A percentile compares a stretch with the other conserved stretches of the same genome.
Conservation (phyloP, 2,888 invertebrate genomes). For the Drosophila crucigera region DNA sequence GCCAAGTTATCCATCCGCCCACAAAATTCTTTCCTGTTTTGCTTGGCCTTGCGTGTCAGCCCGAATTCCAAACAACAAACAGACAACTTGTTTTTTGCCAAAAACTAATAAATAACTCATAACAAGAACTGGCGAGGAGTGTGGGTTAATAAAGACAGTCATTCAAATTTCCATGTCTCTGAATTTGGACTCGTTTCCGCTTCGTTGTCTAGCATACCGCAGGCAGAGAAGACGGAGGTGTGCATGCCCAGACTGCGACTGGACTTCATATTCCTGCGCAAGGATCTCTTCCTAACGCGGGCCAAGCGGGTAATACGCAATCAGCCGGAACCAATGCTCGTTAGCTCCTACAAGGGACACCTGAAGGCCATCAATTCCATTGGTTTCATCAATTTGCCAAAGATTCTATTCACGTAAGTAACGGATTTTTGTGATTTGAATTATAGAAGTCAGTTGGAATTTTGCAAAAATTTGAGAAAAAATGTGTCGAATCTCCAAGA, state of each 20-base stretch:
- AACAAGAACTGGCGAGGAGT: constrained; percentile 30
- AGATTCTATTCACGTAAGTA: constrained; percentile 89
- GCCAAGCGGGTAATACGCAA: constrained; percentile 88
- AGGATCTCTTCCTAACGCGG: constrained; percentile 88
- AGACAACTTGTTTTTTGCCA: constrained; percentile 40
- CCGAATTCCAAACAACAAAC: constrained; percentile 52
- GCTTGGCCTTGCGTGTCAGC: constrained; percentile 61
- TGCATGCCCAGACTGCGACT: constrained; percentile 88
- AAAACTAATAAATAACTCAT: constrained; percentile 74
- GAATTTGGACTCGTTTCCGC: constrained; percentile 4
- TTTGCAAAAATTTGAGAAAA: too few relatives aligned
- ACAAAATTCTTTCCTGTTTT: constrained; percentile 4
- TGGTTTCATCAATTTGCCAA: constrained; percentile 88
- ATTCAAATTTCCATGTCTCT: constrained; percentile 25
- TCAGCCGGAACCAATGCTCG: constrained; percentile 88
- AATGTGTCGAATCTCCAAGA: too few relatives aligned
- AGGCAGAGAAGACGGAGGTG: constrained; percentile 85
- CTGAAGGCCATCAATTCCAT: constrained; percentile 89
- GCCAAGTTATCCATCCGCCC: constrained; percentile 46
- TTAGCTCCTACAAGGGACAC: constrained; percentile 91
- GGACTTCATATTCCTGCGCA: constrained; percentile 91
- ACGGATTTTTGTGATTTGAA: neutral
- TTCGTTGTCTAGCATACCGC: constrained; percentile 73
- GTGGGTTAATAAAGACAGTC: constrained; percentile 15
- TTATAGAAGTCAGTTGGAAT: neutral